Evolutionary conservation across 2,113 vertebrate species (phyloP).

Genomic region (Pangasianodon gigas): DNA sequence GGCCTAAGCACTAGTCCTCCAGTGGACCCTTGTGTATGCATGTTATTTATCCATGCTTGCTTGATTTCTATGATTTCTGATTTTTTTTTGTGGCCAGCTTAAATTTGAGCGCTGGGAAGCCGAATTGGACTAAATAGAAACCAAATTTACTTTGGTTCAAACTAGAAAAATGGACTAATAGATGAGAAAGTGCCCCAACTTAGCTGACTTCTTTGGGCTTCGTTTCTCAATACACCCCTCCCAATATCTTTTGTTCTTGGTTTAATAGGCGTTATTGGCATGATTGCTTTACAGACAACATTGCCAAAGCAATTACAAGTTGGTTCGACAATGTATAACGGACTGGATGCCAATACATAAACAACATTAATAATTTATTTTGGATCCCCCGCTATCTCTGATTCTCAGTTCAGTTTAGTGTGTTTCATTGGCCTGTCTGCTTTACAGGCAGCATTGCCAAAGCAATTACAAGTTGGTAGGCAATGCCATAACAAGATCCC

Average conservation of each 20-base stretch:
- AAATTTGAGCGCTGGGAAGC: neutral
- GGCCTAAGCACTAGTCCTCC: too few species aligned
- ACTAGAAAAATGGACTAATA: neutral
- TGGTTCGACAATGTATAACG: neutral
- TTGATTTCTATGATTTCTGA: neutral
- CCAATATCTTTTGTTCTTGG: neutral
- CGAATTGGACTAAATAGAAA: neutral
- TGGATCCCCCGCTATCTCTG: conserved; percentile 14
- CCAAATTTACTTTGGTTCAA: neutral
- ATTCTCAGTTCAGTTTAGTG: neutral
- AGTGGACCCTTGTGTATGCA: too few species aligned
- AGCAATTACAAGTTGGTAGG: conserved; percentile 12
- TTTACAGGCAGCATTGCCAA: neutral
- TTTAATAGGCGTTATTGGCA: neutral
- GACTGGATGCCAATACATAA: neutral
- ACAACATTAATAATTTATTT: conserved; percentile 27
- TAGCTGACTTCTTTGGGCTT: neutral
- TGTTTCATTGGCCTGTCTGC: neutral
- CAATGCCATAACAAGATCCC: neutral
- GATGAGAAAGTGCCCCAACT: neutral
- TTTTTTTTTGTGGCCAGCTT: neutral
- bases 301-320: conserved; percentile 22
- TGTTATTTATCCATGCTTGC: neutral
- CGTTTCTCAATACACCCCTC: neutral
- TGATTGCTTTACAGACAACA: neutral